phyloP scores from a whole-genome alignment of 1,140 invertebrate genomes.

The Pachyrhynchus sulphureomaculatus region DNA sequence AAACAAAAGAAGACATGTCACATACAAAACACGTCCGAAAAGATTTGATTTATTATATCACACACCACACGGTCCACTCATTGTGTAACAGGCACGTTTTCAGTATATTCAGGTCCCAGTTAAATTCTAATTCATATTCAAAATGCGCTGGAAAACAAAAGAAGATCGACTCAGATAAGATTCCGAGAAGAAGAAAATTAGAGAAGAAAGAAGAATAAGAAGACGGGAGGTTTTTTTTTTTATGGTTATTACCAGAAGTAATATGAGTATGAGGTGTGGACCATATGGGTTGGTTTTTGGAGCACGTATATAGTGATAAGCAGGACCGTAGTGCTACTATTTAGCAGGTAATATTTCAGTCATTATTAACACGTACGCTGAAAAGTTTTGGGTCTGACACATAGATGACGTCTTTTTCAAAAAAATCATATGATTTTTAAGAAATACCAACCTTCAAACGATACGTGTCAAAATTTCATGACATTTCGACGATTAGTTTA shows the following conservation, averaged over 20 bases:
- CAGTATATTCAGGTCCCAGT: not conserved
- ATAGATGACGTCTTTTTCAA: too few species aligned
- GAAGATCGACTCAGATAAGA: conserved; percentile 1
- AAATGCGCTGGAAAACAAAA: conserved; percentile 1
- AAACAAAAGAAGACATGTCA: not conserved
- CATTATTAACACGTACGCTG: too few species aligned
- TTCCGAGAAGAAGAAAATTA: not conserved
- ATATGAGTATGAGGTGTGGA: conserved; percentile 27
- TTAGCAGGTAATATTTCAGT: too few species aligned
- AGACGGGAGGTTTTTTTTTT: not conserved
- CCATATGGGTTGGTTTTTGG: conserved; percentile 32
- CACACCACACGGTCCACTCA: not conserved
- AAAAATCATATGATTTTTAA: too few species aligned
- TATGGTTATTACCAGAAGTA: conserved; percentile 2
- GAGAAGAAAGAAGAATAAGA: not conserved
- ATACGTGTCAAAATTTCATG: too few species aligned
- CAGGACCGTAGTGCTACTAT: too few species aligned
- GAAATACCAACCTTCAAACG: too few species aligned
- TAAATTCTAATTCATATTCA: conserved; percentile 6
- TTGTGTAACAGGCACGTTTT: conserved; percentile 1
- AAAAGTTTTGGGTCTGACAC: too few species aligned
- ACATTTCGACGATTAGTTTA: too few species aligned
- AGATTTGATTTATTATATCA: conserved; percentile 1
- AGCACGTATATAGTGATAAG: too few species aligned
- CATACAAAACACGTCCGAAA: not conserved